A percentile compares a stretch with the other conserved stretches of the same genome.
phyloP scores from a whole-genome alignment of 2,888 invertebrate species.

The Nemoura dubitans region DNA sequence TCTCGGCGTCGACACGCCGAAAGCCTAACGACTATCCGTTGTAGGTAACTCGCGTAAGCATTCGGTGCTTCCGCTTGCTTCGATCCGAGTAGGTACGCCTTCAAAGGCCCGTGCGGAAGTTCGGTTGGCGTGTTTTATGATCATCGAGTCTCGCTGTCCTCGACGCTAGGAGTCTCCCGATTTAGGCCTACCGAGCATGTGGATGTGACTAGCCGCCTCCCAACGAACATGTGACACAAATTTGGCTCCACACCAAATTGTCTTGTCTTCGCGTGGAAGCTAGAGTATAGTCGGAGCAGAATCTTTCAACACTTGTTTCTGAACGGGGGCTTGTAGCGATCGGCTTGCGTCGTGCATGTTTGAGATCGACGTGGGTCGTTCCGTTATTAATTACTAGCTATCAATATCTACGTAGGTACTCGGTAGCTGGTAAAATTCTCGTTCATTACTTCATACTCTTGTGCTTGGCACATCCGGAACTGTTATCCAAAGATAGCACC shows the following conservation, averaged over 20 bases:
- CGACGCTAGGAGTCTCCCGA: neutral
- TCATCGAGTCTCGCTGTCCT: neutral
- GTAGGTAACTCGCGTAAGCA: too few relatives aligned
- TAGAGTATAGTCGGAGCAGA: neutral
- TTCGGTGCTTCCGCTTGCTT: neutral
- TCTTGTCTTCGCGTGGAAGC: neutral
- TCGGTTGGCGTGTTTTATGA: neutral
- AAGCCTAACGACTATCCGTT: neutral
- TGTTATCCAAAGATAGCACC: too few relatives aligned
- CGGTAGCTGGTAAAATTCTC: too few relatives aligned
- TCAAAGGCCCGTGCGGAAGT: neutral
- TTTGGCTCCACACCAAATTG: slow-evolving; percentile 17
- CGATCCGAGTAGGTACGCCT: neutral
- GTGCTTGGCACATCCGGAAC: too few relatives aligned
- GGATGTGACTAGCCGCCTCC: neutral
- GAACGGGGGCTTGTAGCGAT: too few relatives aligned
- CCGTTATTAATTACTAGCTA: too few relatives aligned
- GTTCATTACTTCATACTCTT: too few relatives aligned
- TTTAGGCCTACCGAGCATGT: slow-evolving; percentile 2
- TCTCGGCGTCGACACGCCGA: neutral
- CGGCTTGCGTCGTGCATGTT: too few relatives aligned
- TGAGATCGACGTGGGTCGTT: too few relatives aligned
- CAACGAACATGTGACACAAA: slow-evolving; percentile 16
- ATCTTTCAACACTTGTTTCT: neutral
- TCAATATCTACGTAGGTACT: too few relatives aligned